Conservation (phyloP, 2,888 invertebrate genomes). For the Sminthurinus aureus region DNA sequence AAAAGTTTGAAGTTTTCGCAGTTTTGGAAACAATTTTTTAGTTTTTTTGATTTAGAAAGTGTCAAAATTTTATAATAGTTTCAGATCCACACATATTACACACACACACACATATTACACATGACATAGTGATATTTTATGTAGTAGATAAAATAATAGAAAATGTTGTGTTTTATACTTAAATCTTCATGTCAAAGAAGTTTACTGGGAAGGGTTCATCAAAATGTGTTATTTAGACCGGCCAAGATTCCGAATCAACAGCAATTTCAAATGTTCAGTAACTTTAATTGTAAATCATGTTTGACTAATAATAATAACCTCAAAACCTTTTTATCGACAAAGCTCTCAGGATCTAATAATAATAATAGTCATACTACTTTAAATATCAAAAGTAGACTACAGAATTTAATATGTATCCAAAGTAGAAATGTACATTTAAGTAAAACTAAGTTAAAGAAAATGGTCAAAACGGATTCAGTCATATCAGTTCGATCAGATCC, state of each 20-base stretch:
- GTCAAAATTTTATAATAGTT: too few relatives aligned
- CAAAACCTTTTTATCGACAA: slow-evolving; percentile 1
- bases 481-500: background rate
- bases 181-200: slow-evolving; percentile 5
- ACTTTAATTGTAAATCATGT: slow-evolving; percentile 4
- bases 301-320: background rate
- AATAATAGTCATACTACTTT: too few relatives aligned
- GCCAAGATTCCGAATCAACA: too few relatives aligned
- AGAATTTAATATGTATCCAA: background rate
- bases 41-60: too few relatives aligned
- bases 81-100: too few relatives aligned
- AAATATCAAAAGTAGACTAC: slow-evolving; percentile 6
- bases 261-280: background rate
- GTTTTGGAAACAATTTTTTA: too few relatives aligned
- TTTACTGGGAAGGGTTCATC: background rate
- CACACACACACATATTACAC: too few relatives aligned
- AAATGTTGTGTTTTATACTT: slow-evolving; percentile 21
- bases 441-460: background rate
- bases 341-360: background rate
- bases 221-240: background rate
- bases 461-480: background rate
- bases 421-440: slow-evolving; percentile 11
- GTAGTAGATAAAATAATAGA: too few relatives aligned
- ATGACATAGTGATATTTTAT: too few relatives aligned
- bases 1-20: too few relatives aligned